These are phyloP conservation scores for Cottoperca gobio DNA, from an alignment of 2,797 vertebrate genomes.

Conservation along the genomic window DNA sequence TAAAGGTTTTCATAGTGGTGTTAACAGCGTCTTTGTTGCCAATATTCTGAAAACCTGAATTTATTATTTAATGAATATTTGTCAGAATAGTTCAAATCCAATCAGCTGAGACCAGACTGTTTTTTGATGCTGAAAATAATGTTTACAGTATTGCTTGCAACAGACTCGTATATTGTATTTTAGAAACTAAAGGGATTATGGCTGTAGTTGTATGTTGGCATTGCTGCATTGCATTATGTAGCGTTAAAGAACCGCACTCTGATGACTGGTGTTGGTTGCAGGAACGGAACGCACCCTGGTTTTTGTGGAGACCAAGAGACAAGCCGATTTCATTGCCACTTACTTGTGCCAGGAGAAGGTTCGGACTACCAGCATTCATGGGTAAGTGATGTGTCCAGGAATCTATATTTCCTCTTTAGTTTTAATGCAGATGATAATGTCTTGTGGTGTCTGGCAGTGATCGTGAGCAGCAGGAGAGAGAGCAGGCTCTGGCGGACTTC, in stretches of 20 bases:
- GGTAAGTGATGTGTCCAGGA: conserved; percentile 75
- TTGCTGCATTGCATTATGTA: too few relatives aligned
- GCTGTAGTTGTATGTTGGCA: too few relatives aligned
- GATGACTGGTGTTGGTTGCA: conserved; percentile 48
- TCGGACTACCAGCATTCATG: conserved; percentile 94
- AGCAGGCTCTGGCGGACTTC: conserved; percentile 90
- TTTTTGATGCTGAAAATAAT: not conserved
- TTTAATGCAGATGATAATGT: not conserved
- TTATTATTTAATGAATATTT: not conserved
- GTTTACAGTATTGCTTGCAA: not conserved
- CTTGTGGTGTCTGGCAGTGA: conserved; percentile 79
- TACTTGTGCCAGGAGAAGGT: conserved; percentile 94
- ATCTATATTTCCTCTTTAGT: fast-evolving
- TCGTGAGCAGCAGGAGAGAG: conserved; percentile 92
- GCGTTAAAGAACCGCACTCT: not conserved
- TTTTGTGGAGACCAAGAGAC: conserved; percentile 96
- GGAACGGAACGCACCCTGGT: conserved; percentile 92
- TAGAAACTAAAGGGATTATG: not conserved
- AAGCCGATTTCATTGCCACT: conserved; percentile 93
- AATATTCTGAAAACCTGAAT: not conserved
- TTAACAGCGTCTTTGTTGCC: not conserved
- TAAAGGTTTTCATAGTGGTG: conserved; percentile 50
- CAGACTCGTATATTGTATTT: not conserved
- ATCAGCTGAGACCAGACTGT: not conserved
- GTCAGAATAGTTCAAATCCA: not conserved